phyloP scores from a whole-genome alignment of 1,140 invertebrate genomes.

The Subanguina moxae region DNA sequence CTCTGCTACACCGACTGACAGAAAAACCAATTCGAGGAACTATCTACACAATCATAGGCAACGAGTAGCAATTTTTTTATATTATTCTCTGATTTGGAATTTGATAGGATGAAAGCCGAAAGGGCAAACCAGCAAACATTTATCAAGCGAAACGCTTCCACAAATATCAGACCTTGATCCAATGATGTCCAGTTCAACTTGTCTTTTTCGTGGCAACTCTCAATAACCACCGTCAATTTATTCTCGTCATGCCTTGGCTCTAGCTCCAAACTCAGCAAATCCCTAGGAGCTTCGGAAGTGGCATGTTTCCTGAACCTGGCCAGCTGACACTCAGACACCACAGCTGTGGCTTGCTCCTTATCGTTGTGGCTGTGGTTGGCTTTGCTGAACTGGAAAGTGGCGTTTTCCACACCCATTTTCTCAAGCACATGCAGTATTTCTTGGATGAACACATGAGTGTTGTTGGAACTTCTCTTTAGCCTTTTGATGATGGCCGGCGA shows the following conservation, averaged over 20 bases:
- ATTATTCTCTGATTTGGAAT: too few relatives aligned
- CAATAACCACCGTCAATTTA: conserved; percentile 33
- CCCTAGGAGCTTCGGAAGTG: not conserved
- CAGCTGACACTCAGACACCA: not conserved
- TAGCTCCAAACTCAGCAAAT: not conserved
- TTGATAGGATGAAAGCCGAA: too few relatives aligned
- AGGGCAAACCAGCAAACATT: too few relatives aligned
- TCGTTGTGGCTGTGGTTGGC: conserved; percentile 26
- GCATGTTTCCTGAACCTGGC: conserved; percentile 7
- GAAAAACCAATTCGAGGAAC: too few relatives aligned
- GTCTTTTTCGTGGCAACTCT: conserved; percentile 40
- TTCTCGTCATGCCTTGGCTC: conserved; percentile 13
- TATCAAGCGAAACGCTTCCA: too few relatives aligned
- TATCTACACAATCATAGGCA: too few relatives aligned
- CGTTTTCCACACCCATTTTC: conserved; percentile 11
- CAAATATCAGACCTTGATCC: conserved; percentile 36
- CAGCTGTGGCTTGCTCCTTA: not conserved
- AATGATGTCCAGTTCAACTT: conserved; percentile 48
- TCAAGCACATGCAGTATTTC: conserved; percentile 5
- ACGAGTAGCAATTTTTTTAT: too few relatives aligned
- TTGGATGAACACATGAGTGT: not conserved
- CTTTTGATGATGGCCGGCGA: not conserved
- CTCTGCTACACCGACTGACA: too few relatives aligned
- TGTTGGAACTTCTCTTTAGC: not conserved
- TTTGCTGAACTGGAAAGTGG: conserved; percentile 16